Evolutionary conservation across 2,797 vertebrate species (phyloP), one percentile per base, ranked within the genome.

Genomic region (Urocyon cinereoargenteus): DNA sequence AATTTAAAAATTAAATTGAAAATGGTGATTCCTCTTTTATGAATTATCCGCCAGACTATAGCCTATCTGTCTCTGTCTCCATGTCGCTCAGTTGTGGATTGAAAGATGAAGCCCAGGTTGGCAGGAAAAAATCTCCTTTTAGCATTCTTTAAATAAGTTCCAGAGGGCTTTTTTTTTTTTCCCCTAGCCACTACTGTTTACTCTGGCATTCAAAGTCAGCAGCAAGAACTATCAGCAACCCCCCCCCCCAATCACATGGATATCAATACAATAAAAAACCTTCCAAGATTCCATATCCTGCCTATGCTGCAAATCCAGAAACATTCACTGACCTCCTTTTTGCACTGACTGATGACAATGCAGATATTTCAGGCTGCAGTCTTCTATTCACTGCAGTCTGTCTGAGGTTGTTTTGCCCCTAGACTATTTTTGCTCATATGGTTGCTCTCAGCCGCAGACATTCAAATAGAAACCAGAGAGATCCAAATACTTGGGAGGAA

Each of bases 371-470:
- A 84, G 90, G 90, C 95, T 96, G 45, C 64, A 96, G 64, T 77
- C 87, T 75, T 51, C 66, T 55, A 79, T 78, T 95, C 96, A 86
- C 88, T 95, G 49, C 53, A 78, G 94, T 91, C 94, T 91, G 95
- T 96, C 94, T 94, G 96, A 96, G 88, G 93, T 96, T 95, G 91
- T 92, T 97, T 97, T 96, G 90, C 91, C 89, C 82, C 90, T 90
- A 81, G 94, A 98, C 95, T 97, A 97, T 97, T 98, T 98, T 98
- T 97, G 96, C 90, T 98, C 90, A 97, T 86, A 97, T 96, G 96
- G 95, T 78, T 96, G 90, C 53, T 95, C 91, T 97, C 86, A 95
- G 97, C 98, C 98, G 22, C 97, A 98, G 97, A 98, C 97, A 97
- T 94, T 97, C 95, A 98, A 96, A 96, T 97, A 91, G 94, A 98